Base-by-base conservation (phyloP, 2,888 invertebrate species). In the Cactoblastis cactorum region DNA sequence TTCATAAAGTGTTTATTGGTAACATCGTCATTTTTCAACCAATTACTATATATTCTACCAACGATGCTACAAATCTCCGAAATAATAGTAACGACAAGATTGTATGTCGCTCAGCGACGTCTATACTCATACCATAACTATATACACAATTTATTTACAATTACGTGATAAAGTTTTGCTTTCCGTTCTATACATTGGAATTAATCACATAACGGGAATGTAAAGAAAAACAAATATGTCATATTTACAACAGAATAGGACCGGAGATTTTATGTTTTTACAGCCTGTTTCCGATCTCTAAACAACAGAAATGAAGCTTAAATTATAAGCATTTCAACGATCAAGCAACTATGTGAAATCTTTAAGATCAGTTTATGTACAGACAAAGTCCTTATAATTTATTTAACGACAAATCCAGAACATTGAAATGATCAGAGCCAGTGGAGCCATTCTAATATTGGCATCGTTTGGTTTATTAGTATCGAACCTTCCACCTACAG, bases 71-170 rank as follows among this genome's bases (percentile, higher is more conserved):
- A 63, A 65, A 62, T 67, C 68, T 67, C 63, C 70, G 19, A 33
- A 67, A 67, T 65, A 64, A 58, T 59, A 58, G 54, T 64, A 71
- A 72, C 67, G 71, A 69, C 71, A 74, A 69, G 56, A 63, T 61
- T 63, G 61, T 65, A 53, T 62, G 81, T 77, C 87, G 88, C 87
- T 87, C 80, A 77, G 87, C 88, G 84, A 83, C 85, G 67, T 70
- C 61, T 67, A 65, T 75, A 74, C 70, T 69, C 70, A 74, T 78
- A 43, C 43, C 24, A 17, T 43, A 74, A 80, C 79, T 88, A 89
- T 89, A 74, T 89, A 89, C 89, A 89, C 74, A 75, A 73, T 71
- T 65, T 89, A 88, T 88, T 77, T 87, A 88, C 88, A 88, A 71
- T 74, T 74, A 76, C 77, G 79, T 72, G 79, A 78, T 80, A 67